Evolutionary conservation across 2,113 vertebrate species (phyloP).

Genomic region (Syngnathus scovelli): DNA sequence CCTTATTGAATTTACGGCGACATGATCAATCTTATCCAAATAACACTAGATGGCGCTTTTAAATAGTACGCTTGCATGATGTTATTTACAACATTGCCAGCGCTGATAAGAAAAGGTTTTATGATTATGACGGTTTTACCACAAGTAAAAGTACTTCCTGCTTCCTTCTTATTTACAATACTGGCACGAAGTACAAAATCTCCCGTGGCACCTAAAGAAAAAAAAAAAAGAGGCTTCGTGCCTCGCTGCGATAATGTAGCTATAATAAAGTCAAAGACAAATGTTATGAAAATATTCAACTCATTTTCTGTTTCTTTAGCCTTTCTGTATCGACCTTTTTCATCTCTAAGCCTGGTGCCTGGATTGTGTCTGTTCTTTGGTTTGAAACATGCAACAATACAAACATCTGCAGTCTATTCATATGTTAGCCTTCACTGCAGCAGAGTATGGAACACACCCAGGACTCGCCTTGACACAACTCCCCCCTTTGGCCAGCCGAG

Average conservation of each 20-base stretch:
- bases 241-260: constrained; percentile 3
- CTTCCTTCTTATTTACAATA: constrained; percentile 13
- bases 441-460: constrained; percentile 33
- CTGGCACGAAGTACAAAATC: not conserved
- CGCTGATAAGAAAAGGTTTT: not conserved
- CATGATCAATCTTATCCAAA: no score
- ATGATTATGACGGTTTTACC: no score
- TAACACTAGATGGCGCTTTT: no score
- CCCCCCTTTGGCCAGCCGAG: constrained; percentile 41
- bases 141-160: constrained; percentile 1
- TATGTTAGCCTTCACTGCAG: constrained; percentile 26
- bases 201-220: not conserved
- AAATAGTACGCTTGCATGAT: no score
- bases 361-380: constrained; percentile 13
- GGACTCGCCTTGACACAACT: constrained; percentile 45
- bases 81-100: not conserved
- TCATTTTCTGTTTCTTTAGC: not conserved
- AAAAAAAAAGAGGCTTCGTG: not conserved
- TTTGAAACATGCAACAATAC: constrained; percentile 23
- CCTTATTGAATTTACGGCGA: no score
- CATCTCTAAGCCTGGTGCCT: not conserved
- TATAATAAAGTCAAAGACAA: constrained; percentile 12
- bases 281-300: not conserved
- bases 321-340: not conserved
- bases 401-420: constrained; percentile 44